A percentile compares a stretch with the other conserved stretches of the same genome.
These are phyloP conservation scores for Metridium senile DNA, from an alignment of 92 coral and sea anemone species.

Conservation along the genomic window DNA sequence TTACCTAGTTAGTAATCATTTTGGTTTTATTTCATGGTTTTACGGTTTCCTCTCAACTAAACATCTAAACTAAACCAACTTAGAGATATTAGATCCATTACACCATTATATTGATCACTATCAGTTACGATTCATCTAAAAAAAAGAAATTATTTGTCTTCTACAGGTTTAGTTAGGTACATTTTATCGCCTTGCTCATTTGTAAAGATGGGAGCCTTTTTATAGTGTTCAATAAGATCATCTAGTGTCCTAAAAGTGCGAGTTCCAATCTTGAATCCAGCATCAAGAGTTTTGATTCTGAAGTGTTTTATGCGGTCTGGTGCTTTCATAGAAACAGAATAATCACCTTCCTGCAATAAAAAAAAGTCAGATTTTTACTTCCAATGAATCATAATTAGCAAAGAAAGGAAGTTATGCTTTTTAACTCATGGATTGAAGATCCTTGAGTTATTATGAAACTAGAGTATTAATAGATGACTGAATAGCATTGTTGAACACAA, in stretches of 20 bases:
- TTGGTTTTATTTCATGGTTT: no score
- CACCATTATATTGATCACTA: not conserved
- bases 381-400: not conserved
- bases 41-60: no score
- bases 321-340: conserved; percentile 97
- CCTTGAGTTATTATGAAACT: no score
- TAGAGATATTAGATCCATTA: not conserved
- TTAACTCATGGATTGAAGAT: no score
- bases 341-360: conserved; percentile 80
- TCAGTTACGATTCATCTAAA: not conserved
- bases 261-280: conserved; percentile 84
- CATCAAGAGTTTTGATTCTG: conserved; percentile 64
- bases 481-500: no score
- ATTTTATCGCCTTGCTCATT: conserved; percentile 80
- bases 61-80: not conserved
- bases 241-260: conserved; percentile 76
- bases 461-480: no score
- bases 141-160: not conserved
- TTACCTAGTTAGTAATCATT: no score
- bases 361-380: not conserved
- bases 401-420: no score
- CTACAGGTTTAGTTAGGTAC: conserved; percentile 83
- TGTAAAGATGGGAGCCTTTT: conserved; percentile 86
- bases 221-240: conserved; percentile 93
- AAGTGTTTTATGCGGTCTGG: conserved; percentile 98